Conservation (phyloP, 2,888 invertebrate species). For the Lottia gigantea region DNA sequence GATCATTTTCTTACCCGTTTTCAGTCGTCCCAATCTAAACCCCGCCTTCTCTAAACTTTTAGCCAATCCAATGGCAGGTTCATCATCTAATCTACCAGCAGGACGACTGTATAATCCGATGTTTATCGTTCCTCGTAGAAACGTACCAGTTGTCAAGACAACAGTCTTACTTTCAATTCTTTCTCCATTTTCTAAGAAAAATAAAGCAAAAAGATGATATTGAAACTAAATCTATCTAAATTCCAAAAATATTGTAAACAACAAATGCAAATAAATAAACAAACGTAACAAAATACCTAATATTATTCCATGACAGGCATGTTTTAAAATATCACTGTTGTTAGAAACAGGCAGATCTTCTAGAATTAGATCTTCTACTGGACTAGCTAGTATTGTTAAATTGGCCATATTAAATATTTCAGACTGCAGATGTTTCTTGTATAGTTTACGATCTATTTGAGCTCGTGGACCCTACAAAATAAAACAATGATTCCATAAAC, state of each 20-base stretch:
- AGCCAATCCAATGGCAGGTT: conserved; percentile 79
- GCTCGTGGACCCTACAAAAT: conserved; percentile 78
- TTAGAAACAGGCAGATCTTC: conserved; percentile 55
- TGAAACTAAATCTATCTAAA: neutral
- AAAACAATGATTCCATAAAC: neutral
- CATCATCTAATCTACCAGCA: conserved; percentile 86
- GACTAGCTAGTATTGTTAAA: conserved; percentile 77
- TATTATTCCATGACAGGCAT: conserved; percentile 54
- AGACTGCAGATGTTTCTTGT: conserved; percentile 80
- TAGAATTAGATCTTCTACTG: conserved; percentile 84
- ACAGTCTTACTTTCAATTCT: conserved; percentile 73
- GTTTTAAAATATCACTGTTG: conserved; percentile 33
- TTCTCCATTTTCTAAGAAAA: conserved; percentile 52
- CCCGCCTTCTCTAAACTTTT: conserved; percentile 78
- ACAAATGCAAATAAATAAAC: neutral
- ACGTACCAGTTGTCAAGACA: conserved; percentile 89
- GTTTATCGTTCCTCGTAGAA: conserved; percentile 85
- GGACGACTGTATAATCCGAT: conserved; percentile 80
- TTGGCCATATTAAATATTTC: conserved; percentile 77
- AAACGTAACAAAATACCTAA: conserved; percentile 40
- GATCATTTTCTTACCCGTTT: conserved; percentile 77
- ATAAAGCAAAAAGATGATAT: neutral
- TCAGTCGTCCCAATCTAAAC: conserved; percentile 82
- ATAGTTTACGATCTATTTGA: conserved; percentile 85
- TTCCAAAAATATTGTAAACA: neutral